These are phyloP conservation scores for Tenualosa ilisha DNA, from an alignment of 2,797 vertebrate species.

Conservation along the genomic window DNA sequence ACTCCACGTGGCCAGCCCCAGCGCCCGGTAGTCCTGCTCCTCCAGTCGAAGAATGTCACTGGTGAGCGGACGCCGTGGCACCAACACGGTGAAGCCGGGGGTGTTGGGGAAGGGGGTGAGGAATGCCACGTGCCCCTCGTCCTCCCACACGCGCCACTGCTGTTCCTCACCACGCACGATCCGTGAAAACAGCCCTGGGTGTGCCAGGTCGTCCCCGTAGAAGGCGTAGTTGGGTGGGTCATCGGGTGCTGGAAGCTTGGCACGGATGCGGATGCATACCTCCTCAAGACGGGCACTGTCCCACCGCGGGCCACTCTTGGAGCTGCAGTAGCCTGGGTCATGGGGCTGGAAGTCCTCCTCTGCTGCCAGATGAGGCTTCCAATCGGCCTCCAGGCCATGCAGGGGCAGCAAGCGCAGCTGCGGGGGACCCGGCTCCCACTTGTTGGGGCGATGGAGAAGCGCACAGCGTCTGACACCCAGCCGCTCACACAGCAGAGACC, in stretches of 20 bases:
- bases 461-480: conserved; percentile 71
- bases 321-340: conserved; percentile 74
- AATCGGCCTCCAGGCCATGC: conserved; percentile 68
- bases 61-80: conserved; percentile 74
- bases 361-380: conserved; percentile 70
- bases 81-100: conserved; percentile 72
- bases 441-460: conserved; percentile 66
- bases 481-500: conserved; percentile 66
- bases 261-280: conserved; percentile 62
- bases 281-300: conserved; percentile 58
- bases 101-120: conserved; percentile 79
- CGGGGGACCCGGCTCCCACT: background rate
- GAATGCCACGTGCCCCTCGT: conserved; percentile 70
- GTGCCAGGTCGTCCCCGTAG: conserved; percentile 60
- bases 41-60: conserved; percentile 73
- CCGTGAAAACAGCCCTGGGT: conserved; percentile 70
- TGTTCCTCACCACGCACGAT: conserved; percentile 76
- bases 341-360: conserved; percentile 65
- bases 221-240: conserved; percentile 59
- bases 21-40: conserved; percentile 60
- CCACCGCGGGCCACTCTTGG: conserved; percentile 72
- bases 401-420: conserved; percentile 71
- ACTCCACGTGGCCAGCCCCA: conserved; percentile 63
- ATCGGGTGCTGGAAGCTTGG: conserved; percentile 56
- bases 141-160: conserved; percentile 81